Evolutionary conservation across 2,113 vertebrate genomes (phyloP), one percentile per base, ranked within the genome.

Genomic region (Aptenodytes patagonicus): DNA sequence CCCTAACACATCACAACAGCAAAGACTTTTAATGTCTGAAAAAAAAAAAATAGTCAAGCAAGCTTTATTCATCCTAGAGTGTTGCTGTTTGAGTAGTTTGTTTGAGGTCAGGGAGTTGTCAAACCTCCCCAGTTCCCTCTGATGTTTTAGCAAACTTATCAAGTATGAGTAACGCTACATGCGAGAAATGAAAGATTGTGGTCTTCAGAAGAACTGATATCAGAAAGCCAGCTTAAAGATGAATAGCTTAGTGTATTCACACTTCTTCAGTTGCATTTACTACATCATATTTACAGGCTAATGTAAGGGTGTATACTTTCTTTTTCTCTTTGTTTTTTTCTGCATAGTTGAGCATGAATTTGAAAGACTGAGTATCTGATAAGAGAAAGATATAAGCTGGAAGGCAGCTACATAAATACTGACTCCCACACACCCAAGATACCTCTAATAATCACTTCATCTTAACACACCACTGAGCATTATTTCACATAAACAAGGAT

Each of bases 161-260:
- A 66, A 52, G 68, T 51, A 40, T 87, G 95, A 87, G 93, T 66
- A 83, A 95, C 3, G 36, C 86, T 83, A 69, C 32, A 22, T 83
- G 57, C 32, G 18, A 97, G 93, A 95, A 90, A 77, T 81, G 91
- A 96, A 68, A 95, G 72, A n/a, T 75, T 84, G 95, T 91, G 87
- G 51, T 91, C 77, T 96, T 92, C 94, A 86, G 91, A 84, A 92
- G 93, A 97, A 92, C 69, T 58, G 77, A 77, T 83, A 89, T 79
- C 83, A 81, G 80, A 94, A 81, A 92, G 32, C 13, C 64, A 85
- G 42, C 60, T 52, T 54, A 34, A 71, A 85, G 89, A 84, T 89
- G 22, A 92, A 46, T 14, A 81, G 15, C 51, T 87, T 4, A 2
- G 42, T 11, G 55, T 28, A 76, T 58, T 66, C 87, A 83, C 77